These are phyloP conservation scores for Lagopus leucura DNA, from an alignment of 2,113 vertebrate species.

Conservation along the genomic window DNA sequence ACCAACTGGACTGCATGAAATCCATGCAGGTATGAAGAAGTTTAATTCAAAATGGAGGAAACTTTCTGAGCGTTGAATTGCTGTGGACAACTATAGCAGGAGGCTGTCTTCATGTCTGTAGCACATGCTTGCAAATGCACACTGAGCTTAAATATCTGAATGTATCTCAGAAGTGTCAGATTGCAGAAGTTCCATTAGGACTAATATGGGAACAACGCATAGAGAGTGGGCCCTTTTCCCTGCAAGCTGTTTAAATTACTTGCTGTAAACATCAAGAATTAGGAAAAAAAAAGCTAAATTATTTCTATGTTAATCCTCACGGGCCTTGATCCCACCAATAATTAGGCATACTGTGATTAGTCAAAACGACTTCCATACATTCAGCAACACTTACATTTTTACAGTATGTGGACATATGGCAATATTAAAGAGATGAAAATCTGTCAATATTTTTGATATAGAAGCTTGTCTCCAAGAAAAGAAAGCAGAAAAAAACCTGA, in stretches of 20 bases:
- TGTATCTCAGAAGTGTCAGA: background rate
- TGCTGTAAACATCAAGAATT: background rate
- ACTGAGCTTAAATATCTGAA: background rate
- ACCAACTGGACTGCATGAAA: background rate
- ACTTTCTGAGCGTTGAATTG: background rate
- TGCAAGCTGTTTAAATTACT: conserved; percentile 11
- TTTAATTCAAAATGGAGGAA: background rate
- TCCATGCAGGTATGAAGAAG: background rate
- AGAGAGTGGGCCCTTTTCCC: background rate
- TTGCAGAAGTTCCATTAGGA: background rate
- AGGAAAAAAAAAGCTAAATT: background rate
- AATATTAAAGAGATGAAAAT: conserved; percentile 14
- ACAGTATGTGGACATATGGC: conserved; percentile 7
- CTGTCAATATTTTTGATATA: conserved; percentile 20
- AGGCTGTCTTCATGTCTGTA: background rate
- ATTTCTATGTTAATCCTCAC: background rate
- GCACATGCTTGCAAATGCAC: accelerated
- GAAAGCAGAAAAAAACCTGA: background rate
- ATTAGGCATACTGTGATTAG: background rate
- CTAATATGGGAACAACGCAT: background rate
- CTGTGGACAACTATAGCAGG: background rate
- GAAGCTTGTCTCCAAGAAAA: background rate
- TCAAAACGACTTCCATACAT: background rate
- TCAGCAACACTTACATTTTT: background rate
- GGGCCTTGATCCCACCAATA: conserved; percentile 6